phyloP scores from a whole-genome alignment of 2,797 vertebrate genomes.

The Melanotaenia nigrans region DNA sequence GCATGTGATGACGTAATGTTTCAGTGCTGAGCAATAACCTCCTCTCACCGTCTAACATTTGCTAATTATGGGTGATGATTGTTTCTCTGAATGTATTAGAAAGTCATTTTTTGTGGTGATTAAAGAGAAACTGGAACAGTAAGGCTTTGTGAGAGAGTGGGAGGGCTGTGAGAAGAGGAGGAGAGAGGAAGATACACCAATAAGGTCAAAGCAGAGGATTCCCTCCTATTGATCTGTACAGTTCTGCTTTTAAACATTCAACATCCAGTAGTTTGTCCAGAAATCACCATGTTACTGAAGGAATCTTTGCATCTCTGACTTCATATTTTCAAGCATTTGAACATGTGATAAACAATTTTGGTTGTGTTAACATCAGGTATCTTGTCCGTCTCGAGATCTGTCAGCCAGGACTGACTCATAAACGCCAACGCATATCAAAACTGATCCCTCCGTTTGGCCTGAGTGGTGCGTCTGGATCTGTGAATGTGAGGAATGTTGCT shows the following conservation, averaged over 20 bases:
- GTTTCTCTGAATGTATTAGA: neutral
- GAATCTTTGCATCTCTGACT: neutral
- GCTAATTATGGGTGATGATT: neutral
- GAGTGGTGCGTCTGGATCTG: too few relatives aligned
- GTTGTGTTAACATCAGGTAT: neutral
- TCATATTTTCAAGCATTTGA: neutral
- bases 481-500: too few relatives aligned
- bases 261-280: neutral
- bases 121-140: neutral
- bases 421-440: neutral
- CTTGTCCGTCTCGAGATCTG: too few relatives aligned
- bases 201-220: slow-evolving; percentile 46
- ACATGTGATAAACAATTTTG: neutral
- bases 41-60: neutral
- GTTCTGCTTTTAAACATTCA: neutral
- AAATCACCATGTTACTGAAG: neutral
- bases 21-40: slow-evolving; percentile 1
- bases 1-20: slow-evolving; percentile 4
- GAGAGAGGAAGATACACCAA: slow-evolving; percentile 7
- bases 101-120: neutral
- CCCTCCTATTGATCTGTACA: neutral
- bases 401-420: neutral
- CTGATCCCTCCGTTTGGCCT: too few relatives aligned
- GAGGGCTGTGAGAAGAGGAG: slow-evolving; percentile 3
- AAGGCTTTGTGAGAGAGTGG: neutral